phyloP scores from a whole-genome alignment of 2,888 invertebrate genomes.

The Tridacna crocea region DNA sequence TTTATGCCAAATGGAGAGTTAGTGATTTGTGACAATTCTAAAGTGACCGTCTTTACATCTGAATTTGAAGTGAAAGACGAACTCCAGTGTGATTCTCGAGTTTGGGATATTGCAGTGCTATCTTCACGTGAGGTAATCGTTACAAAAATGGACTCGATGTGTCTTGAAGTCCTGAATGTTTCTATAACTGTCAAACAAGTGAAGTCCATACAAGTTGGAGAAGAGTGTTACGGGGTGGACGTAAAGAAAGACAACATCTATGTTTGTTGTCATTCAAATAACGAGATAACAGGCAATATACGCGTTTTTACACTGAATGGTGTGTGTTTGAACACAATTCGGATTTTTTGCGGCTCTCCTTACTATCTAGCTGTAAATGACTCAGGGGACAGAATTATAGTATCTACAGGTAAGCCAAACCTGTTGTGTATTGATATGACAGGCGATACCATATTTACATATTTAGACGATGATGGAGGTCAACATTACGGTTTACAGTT shows the following conservation, averaged over 20 bases:
- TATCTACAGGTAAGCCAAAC: not conserved
- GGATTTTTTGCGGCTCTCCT: not conserved
- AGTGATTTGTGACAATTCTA: not conserved
- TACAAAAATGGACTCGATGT: not conserved
- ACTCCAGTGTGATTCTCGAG: not conserved
- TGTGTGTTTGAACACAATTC: not conserved
- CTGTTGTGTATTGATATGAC: not conserved
- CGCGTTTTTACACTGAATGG: not conserved
- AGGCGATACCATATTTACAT: not conserved
- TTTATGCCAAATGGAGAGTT: conserved; percentile 4
- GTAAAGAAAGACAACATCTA: not conserved
- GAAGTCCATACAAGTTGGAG: not conserved
- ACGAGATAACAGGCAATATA: not conserved
- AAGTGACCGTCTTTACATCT: not conserved
- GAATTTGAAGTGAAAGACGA: not conserved
- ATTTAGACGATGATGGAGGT: not conserved
- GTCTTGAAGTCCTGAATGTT: not conserved
- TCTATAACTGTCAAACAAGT: not conserved
- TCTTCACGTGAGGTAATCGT: not conserved
- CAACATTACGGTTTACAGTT: not conserved
- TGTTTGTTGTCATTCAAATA: not conserved
- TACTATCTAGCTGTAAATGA: conserved; percentile 2
- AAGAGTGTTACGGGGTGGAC: not conserved
- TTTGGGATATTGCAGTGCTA: conserved; percentile 5
- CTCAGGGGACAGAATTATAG: not conserved